These are phyloP conservation scores for Drosophila borborema DNA, from an alignment of 2,888 invertebrate species.

Conservation along the genomic window DNA sequence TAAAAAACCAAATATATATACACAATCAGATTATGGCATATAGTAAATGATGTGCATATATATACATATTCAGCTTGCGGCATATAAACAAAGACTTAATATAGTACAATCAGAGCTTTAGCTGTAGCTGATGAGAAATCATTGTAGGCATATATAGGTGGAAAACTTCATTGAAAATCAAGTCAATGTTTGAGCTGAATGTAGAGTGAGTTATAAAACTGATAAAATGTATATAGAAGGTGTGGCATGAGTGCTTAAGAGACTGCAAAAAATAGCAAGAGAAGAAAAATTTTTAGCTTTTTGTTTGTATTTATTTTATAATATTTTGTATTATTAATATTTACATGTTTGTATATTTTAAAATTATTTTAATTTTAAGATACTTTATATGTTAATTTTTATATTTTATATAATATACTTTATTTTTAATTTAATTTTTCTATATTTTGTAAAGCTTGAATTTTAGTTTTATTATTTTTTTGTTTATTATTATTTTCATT, in stretches of 20 bases:
- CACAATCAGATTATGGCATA: slow-evolving; percentile 4
- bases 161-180: not conserved
- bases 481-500: too few relatives aligned
- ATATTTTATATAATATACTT: too few relatives aligned
- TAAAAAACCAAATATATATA: not conserved
- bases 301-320: too few relatives aligned
- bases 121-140: not conserved
- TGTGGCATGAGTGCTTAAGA: too few relatives aligned
- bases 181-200: not conserved
- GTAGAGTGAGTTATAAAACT: not conserved
- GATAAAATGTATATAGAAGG: not conserved
- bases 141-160: not conserved
- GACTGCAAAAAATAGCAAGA: not conserved
- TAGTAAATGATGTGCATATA: not conserved
- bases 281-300: too few relatives aligned
- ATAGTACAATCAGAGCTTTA: not conserved
- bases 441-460: too few relatives aligned
- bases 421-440: too few relatives aligned
- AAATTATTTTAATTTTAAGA: too few relatives aligned
- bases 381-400: too few relatives aligned
- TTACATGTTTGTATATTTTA: too few relatives aligned
- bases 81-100: slow-evolving; percentile 7
- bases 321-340: too few relatives aligned
- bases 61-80: not conserved
- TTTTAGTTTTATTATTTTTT: too few relatives aligned